Evolutionary conservation across 2,888 invertebrate species (phyloP).

Genomic region (Oxyscelio sp.): DNA sequence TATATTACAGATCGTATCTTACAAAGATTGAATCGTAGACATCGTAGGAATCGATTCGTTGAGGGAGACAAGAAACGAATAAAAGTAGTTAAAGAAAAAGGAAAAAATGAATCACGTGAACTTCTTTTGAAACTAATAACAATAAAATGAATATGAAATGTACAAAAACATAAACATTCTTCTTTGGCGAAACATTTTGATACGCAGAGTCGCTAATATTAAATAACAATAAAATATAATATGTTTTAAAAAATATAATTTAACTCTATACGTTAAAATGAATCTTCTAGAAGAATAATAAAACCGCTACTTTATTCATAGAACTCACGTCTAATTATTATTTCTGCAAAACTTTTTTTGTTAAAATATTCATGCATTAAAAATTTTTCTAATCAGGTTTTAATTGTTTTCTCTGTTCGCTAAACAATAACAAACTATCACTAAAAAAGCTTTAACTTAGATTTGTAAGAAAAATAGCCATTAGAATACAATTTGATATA

Average conservation of each 20-base stretch:
- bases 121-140: neutral
- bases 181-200: conserved; percentile 26
- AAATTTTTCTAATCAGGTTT: too few species aligned
- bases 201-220: conserved; percentile 9
- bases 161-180: conserved; percentile 10
- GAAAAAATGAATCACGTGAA: too few species aligned
- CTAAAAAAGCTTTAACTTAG: too few species aligned
- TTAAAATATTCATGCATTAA: conserved; percentile 18
- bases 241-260: conserved; percentile 33
- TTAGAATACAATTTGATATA: too few species aligned
- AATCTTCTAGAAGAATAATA: neutral
- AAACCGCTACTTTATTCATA: neutral
- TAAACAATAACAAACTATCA: too few species aligned
- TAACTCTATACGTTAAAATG: conserved; percentile 22
- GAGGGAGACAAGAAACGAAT: conserved; percentile 73
- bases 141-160: conserved; percentile 18
- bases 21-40: conserved; percentile 83
- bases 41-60: conserved; percentile 82
- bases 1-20: conserved; percentile 86
- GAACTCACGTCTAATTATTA: neutral
- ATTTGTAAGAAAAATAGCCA: too few species aligned
- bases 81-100: conserved; percentile 2
- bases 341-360: neutral
- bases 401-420: too few species aligned
- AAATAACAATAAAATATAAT: conserved; percentile 31